Base-by-base conservation (phyloP, 1,140 invertebrate species). In the Aleiodes sp. region DNA sequence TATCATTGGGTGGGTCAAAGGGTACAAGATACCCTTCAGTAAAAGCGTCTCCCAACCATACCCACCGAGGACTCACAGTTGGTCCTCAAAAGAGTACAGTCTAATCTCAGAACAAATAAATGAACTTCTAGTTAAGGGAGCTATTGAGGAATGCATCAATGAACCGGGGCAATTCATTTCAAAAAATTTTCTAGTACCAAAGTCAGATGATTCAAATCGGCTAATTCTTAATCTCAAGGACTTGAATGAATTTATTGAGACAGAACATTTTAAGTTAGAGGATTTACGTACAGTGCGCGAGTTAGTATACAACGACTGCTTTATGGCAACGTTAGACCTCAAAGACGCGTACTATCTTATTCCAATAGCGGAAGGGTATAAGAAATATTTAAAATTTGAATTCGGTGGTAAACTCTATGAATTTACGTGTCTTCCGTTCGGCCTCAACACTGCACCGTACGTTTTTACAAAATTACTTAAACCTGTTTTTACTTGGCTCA, bases 221-320 rank as follows among this genome's bases (percentile, higher is more conserved):
- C 66, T 76, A 26, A 78, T 78, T 39, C 31, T 76, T 28, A 79
- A 79, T 70, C 64, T 79, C 21, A 76, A 75, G 71, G 61, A 19
- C 14, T 37, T 75, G 33, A 78, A 79, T 60, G 56, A 70, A 35
- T 75, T 72, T 68, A 64, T 78, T 52, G 3, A 16, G 0, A 52
- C 63, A 12, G 26, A 68, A 14, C 75, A 41, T 57, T 72, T 72
- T 28, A 68, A 72, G 26, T 46, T 72, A n/a, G 70, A 72, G 21
- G 66, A 72, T 60, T n/a, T 19, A n/a, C n/a, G 24, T 0, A 57
- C 35, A 14, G 61, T 37, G 1, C 41, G 26, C 14, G 4, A 33
- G 1, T 16, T 72, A 12, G 16, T 65, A 7, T 7, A 12, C 2
- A 19, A 16, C 1, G 10, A 43, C 6, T 68, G 43, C 33, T 72